Evolutionary conservation across 2,113 vertebrate species (phyloP), one percentile per base, ranked within the genome.

Genomic region (Climacteris rufus): DNA sequence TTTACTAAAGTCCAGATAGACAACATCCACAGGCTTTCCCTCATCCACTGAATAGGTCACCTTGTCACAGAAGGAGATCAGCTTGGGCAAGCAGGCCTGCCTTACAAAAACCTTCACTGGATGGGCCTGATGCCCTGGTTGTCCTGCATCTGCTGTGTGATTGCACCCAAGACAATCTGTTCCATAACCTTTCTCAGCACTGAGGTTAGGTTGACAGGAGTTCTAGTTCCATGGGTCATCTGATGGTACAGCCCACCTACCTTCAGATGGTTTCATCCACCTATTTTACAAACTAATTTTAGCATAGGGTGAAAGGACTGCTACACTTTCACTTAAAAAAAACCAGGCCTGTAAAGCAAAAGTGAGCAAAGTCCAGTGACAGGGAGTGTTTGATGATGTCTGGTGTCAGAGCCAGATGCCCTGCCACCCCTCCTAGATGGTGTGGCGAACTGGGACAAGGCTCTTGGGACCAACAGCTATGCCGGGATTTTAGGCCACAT

Each of bases 311-410:
- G 18, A 81, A 86, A 69, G 21, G n/a, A 56, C 15, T 10, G 13
- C 8, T 39, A 17, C 0, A 4, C 1, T 17, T 64, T 52, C 44
- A 16, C 25, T 59, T 49, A 40, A 50, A 25, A 28, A 35, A 23
- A 25, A n/a, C 28, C 0, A 5, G 1, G 23, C 6, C 5, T 75
- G 40, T 20, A 92, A 83, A 60, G 54, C 13, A 69, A 49, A 22
- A 11, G 23, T 17, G 20, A 84, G 16, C 0, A 0, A 66, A 90
- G 33, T 6, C 9, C 39, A 49, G n/a, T 16, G 37, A 28, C 30
- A 68, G 24, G 11, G 40, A 40, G 8, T 10, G 10, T 69, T 69
- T 50, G 10, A 13, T 3, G 9, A 18, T 8, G 52, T 33, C 37
- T 65, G 19, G 3, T 44, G 28, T 14, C 31, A 87, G 44, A 52